A percentile compares a stretch with the other conserved stretches of the same genome.
Evolutionary conservation across 1,140 invertebrate genomes (phyloP).

Genomic region (Brachionus rubens): DNA sequence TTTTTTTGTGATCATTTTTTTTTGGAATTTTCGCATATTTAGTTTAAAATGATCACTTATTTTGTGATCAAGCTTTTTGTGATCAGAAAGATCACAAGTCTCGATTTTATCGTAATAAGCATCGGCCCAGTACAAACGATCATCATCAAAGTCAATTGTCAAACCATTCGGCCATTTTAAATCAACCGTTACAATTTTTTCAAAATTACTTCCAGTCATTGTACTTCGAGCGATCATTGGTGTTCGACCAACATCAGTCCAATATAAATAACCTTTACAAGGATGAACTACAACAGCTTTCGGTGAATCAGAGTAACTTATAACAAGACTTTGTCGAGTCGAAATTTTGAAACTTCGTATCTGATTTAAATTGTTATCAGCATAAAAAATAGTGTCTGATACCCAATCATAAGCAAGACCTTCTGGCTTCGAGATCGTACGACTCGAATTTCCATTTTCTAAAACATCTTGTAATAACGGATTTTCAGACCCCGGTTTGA

Average conservation of each 20-base stretch:
- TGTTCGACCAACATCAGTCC: conserved; percentile 83
- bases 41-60: too few relatives aligned
- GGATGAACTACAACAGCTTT: conserved; percentile 93
- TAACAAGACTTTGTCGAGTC: conserved; percentile 83
- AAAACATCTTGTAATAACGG: neutral
- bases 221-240: conserved; percentile 87
- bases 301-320: conserved; percentile 83
- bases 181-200: conserved; percentile 81
- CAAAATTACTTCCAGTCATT: conserved; percentile 89
- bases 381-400: conserved; percentile 93
- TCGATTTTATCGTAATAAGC: conserved; percentile 91
- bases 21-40: too few relatives aligned
- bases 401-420: conserved; percentile 96
- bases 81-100: too few relatives aligned
- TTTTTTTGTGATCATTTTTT: too few relatives aligned
- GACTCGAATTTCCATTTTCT: neutral
- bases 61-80: too few relatives aligned
- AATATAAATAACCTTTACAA: conserved; percentile 86
- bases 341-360: neutral
- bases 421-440: conserved; percentile 62
- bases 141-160: conserved; percentile 90
- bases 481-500: neutral
- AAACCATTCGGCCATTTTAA: conserved; percentile 90
- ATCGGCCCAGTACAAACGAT: conserved; percentile 95
- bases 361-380: conserved; percentile 70